Evolutionary conservation across 2,888 invertebrate species (phyloP), one percentile per base, ranked within the genome.

Genomic region (Drosophila antonietae): DNA sequence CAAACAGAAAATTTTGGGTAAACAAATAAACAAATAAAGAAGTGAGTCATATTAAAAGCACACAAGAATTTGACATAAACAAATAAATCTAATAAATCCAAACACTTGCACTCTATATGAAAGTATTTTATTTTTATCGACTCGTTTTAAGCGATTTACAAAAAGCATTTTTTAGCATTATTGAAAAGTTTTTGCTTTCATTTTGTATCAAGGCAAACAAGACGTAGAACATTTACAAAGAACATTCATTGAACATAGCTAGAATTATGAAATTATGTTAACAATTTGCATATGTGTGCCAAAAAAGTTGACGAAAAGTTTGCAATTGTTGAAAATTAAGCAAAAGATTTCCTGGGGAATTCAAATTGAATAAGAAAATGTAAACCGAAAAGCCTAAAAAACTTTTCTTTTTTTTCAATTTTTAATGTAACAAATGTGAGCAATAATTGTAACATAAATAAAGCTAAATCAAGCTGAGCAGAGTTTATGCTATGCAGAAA

Each of bases 11-110:
- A 70, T 60, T 52, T 60, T 52, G 18, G 41, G 67, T 70, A 20
- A 31, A 60, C n/a, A 75, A 58, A 23, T 43, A 71, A 71, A 33
- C 46, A 71, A 71, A 73, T 37, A 35, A 53, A 41, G 35, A 58
- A 59, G 35, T 8, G 43, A 37, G n/a, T 15, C 31, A 65, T 73
- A 60, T 62, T 49, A 63, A 49, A 7, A 39, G n/a, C n/a, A n/a
- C n/a, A n/a, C n/a, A n/a, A n/a, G 41, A 58, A 33, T 33, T 6
- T 18, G n/a, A 31, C 6, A 12, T 18, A n/a, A 52, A 52, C 37
- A 23, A 53, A 53, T 10, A 9, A 53, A 33, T 9, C 8, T 33
- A 39, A 20, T 23, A 39, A 39, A 37, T 39, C 9, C n/a, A 20
- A 53, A 39, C 20, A 37, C 9, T 15, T 37, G 37, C 39, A 10